Conservation (phyloP, 1,140 invertebrate genomes). For the Schlechtendalia chinensis region DNA sequence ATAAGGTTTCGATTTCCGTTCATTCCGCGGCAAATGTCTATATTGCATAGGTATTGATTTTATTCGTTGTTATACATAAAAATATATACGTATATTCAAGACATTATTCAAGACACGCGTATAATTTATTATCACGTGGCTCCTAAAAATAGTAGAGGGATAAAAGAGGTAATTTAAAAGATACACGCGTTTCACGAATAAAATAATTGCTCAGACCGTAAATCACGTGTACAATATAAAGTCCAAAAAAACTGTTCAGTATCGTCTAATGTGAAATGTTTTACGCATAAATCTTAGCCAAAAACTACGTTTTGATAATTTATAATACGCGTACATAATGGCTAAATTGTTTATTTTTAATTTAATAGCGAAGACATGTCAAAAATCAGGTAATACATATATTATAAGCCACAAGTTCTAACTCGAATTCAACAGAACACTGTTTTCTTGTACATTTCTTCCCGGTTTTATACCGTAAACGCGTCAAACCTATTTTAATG, state of each 20-base stretch:
- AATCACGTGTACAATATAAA: constrained; percentile 22
- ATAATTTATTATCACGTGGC: constrained; percentile 29
- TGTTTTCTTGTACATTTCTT: neutral
- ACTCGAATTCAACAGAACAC: neutral
- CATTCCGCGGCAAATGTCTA: constrained; percentile 4
- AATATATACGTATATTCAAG: neutral
- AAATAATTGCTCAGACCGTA: constrained; percentile 40
- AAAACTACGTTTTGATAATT: constrained; percentile 34
- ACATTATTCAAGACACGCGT: constrained; percentile 13
- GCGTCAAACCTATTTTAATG: neutral
- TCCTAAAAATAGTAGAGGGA: constrained; percentile 27
- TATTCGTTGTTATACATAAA: neutral
- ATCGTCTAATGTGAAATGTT: constrained; percentile 20
- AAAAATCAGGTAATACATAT: neutral
- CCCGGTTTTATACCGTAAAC: neutral
- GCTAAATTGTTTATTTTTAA: constrained; percentile 29
- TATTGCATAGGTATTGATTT: constrained; percentile 22
- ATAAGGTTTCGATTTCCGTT: constrained; percentile 27
- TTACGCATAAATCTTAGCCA: constrained; percentile 28
- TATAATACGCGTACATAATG: constrained; percentile 1
- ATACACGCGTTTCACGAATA: constrained; percentile 11
- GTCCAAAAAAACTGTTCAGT: constrained; percentile 21
- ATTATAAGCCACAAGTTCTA: neutral
- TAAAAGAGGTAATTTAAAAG: constrained; percentile 27
- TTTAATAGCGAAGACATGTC: neutral